phyloP scores from a whole-genome alignment of 1,140 invertebrate species.

The Odontomachus brunneus region DNA sequence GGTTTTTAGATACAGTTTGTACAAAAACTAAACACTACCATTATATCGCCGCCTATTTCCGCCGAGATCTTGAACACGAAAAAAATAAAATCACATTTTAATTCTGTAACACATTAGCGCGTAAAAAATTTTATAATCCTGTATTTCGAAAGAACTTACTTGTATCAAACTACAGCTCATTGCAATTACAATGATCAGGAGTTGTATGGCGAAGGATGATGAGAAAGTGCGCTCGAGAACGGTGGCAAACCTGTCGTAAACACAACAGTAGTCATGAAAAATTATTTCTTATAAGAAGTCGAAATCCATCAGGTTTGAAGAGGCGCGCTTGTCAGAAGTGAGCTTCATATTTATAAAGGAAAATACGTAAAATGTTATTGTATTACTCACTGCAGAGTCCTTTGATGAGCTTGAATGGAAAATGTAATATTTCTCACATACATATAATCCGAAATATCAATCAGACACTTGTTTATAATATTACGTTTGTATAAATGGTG shows the following conservation, averaged over 20 bases:
- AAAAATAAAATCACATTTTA: no score
- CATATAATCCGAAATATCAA: neutral
- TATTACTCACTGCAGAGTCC: no score
- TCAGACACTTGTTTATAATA: neutral
- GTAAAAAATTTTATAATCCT: no score
- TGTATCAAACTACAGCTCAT: constrained; percentile 37
- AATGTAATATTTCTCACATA: constrained; percentile 31
- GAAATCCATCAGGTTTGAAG: neutral
- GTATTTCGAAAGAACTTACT: constrained; percentile 16
- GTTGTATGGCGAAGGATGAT: constrained; percentile 10
- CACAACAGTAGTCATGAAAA: neutral
- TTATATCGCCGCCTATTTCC: no score
- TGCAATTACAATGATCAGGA: neutral
- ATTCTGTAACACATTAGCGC: no score
- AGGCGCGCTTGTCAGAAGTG: no score
- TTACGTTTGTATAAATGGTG: neutral
- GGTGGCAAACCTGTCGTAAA: constrained; percentile 13
- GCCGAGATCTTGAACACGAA: no score
- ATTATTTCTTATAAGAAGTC: neutral
- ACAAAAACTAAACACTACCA: no score
- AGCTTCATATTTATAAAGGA: no score
- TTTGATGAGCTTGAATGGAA: constrained; percentile 21
- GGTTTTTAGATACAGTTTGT: no score
- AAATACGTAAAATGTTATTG: neutral
- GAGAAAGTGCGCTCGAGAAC: constrained; percentile 26